Conservation (phyloP, 2,113 vertebrate genomes). For the Dasyprocta punctata region DNA sequence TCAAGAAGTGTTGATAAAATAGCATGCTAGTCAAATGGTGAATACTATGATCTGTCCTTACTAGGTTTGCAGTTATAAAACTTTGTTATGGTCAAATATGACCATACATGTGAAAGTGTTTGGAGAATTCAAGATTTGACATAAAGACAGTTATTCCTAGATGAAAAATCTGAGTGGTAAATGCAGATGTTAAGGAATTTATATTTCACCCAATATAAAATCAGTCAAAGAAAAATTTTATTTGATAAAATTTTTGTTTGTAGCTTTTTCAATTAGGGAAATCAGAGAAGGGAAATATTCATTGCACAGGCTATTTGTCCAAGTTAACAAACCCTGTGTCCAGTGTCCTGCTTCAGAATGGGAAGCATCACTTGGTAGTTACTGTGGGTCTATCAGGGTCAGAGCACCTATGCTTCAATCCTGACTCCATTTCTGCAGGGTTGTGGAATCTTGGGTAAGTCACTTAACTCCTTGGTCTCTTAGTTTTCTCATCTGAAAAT, state of each 20-base stretch:
- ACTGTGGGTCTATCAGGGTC: accelerated
- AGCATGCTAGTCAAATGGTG: not conserved
- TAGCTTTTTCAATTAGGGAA: not conserved
- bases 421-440: not conserved
- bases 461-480: not conserved
- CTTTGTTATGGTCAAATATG: not conserved
- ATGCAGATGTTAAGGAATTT: not conserved
- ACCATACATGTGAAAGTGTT: not conserved
- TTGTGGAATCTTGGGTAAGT: not conserved
- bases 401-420: not conserved
- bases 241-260: slow-evolving; percentile 16
- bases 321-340: not conserved
- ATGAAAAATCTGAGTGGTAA: not conserved
- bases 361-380: not conserved
- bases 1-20: not conserved
- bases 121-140: not conserved
- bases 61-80: not conserved
- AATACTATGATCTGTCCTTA: not conserved
- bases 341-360: not conserved
- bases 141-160: not conserved
- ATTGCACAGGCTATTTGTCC: not conserved
- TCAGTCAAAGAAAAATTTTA: not conserved
- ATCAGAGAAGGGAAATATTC: not conserved
- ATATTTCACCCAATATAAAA: not conserved
- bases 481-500: not conserved